Conservation (phyloP, 2,113 vertebrate species). For the Hyperopisus bebe region DNA sequence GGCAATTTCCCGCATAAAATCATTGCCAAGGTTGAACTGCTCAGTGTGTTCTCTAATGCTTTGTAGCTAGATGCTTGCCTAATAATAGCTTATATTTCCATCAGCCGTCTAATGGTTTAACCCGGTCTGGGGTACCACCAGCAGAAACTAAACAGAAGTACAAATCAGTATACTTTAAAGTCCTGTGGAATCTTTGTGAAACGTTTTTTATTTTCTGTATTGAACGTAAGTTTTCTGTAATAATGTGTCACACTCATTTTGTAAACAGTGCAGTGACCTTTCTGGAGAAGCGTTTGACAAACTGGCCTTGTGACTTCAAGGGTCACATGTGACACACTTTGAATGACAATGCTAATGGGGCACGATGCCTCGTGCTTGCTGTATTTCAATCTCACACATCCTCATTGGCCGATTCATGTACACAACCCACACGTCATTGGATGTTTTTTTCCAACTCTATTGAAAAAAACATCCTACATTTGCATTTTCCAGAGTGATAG, state of each 20-base stretch:
- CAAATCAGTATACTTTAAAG: not conserved
- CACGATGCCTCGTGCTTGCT: not conserved
- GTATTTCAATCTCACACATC: not conserved
- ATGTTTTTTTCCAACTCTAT: not conserved
- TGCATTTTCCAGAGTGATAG: not conserved
- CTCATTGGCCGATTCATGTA: not conserved
- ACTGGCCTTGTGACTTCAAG: not conserved
- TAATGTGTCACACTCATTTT: not conserved
- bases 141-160: not conserved
- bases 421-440: not conserved
- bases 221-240: not conserved
- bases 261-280: not conserved
- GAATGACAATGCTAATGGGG: not conserved
- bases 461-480: not conserved
- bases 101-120: not conserved
- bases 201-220: not conserved
- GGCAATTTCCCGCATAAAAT: not conserved
- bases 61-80: not conserved
- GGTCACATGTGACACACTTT: not conserved
- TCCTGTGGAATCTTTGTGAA: not conserved
- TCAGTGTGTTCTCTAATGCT: not conserved
- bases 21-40: not conserved
- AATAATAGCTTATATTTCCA: not conserved
- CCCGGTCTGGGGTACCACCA: not conserved
- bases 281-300: not conserved